These are phyloP conservation scores for Nannoperca obscura DNA, from an alignment of 2,797 vertebrate species.

Conservation along the genomic window DNA sequence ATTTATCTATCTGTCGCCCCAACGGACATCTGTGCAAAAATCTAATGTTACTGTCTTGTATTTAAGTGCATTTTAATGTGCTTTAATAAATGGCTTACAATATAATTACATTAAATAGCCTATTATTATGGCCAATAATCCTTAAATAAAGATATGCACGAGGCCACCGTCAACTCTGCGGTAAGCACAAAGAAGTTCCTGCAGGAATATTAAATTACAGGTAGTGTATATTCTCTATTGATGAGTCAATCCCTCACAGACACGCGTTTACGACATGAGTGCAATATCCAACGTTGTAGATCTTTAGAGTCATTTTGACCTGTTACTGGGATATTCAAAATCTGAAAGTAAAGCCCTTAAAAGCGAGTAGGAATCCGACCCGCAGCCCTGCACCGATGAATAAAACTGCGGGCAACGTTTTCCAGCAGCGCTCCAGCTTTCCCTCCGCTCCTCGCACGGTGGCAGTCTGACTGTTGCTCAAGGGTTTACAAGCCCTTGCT, in stretches of 20 bases:
- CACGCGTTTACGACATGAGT: neutral
- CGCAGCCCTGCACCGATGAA: constrained; percentile 43
- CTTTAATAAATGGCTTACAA: neutral
- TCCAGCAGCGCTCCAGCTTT: constrained; percentile 47
- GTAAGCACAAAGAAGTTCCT: constrained; percentile 9
- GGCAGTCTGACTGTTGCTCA: constrained; percentile 70
- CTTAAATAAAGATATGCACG: neutral
- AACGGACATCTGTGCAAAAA: constrained; percentile 5
- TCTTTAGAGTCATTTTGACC: neutral
- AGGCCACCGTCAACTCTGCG: constrained; percentile 8
- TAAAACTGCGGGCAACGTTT: constrained; percentile 45
- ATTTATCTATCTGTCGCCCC: neutral
- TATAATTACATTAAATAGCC: neutral
- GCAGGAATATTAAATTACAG: constrained; percentile 26
- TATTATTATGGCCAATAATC: too few species aligned
- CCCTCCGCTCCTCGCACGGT: constrained; percentile 71
- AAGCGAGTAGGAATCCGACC: constrained; percentile 39
- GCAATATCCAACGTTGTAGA: neutral
- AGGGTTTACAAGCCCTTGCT: neutral
- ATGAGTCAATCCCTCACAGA: constrained; percentile 8
- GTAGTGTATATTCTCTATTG: constrained; percentile 4
- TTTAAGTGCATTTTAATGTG: neutral
- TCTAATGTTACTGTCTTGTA: neutral
- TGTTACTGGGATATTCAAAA: neutral
- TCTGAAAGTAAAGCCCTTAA: constrained; percentile 17